A percentile compares a stretch with the other conserved stretches of the same genome.
phyloP scores from a whole-genome alignment of 53 echinoderm and acorn worm genomes.

The Echinometra lucunter region DNA sequence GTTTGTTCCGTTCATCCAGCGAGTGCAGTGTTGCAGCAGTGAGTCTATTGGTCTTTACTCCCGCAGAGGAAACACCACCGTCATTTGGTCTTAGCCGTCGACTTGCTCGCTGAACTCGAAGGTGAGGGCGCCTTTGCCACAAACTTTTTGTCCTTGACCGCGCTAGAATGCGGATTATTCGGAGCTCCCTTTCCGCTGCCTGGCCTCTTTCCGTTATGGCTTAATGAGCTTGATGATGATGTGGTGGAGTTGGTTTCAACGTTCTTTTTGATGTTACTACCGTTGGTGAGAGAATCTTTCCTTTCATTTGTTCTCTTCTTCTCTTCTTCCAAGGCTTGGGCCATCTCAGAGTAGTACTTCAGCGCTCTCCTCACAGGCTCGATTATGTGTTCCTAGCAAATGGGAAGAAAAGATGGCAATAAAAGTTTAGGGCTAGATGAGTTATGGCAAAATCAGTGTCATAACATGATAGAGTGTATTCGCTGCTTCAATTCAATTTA shows the following conservation, averaged over 20 bases:
- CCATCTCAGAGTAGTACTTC: constrained; percentile 97
- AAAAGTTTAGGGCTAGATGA: neutral
- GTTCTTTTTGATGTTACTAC: constrained; percentile 80
- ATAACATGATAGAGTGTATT: neutral
- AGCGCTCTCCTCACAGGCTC: constrained; percentile 94
- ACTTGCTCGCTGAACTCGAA: constrained; percentile 49
- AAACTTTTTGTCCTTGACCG: constrained; percentile 40
- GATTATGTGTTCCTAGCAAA: constrained; percentile 77
- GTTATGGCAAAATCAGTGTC: neutral
- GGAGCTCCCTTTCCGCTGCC: constrained; percentile 19
- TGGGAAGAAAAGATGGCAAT: neutral
- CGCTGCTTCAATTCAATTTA: too few relatives aligned
- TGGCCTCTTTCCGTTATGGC: constrained; percentile 52
- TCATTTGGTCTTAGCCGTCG: constrained; percentile 69
- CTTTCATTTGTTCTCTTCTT: constrained; percentile 79
- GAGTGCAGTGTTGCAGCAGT: constrained; percentile 47
- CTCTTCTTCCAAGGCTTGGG: constrained; percentile 94
- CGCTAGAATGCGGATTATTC: constrained; percentile 23
- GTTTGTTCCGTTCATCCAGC: neutral
- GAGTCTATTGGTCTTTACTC: constrained; percentile 52
- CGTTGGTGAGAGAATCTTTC: constrained; percentile 66
- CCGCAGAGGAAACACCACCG: constrained; percentile 71
- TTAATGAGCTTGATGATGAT: constrained; percentile 58
- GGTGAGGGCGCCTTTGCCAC: constrained; percentile 38
- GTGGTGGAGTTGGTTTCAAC: constrained; percentile 73